Base-by-base conservation (phyloP, 2,888 invertebrate species). In the Ceraclea dissimilis region DNA sequence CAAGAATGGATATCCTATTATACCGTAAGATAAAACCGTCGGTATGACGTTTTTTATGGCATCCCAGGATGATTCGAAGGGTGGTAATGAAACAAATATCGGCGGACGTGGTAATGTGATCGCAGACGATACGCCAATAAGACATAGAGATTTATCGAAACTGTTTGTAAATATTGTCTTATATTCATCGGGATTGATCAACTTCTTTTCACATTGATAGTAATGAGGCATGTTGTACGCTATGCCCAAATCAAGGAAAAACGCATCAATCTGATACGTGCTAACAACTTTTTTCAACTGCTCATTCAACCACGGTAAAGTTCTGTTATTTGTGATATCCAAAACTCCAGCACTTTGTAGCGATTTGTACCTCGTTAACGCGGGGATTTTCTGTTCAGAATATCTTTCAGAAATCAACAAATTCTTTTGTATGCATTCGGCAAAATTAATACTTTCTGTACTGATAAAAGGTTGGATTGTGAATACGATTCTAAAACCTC, bases 401-500 rank as follows among this genome's bases (percentile, higher is more conserved):
- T 84, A 84, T 18, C 90, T 77, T 67, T 92, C 91, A n/a, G 85
- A 86, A 44, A 92, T 83, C 2, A 93, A 70, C n/a, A 91, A 68
- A 54, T 85, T 79, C 54, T 83, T 83, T 51, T 82, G 79, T 1
- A 93, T 88, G 1, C 90, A 86, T 64, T 90, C 86, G 52, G 84
- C 84, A 67, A 93, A 94, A 65, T 88, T 90, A 1, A 74, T 73
- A 62, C 93, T 92, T 65, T 92, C 90, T 0, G 92, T 90, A 52
- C 89, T 88, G 31, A 94, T 86, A 68, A 91, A 95, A 0, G 95
- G 94, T 67, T 93, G 93, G 0, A 94, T 82, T n/a, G 91, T 88
- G 63, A 95, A 84, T 0, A 88, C 89, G 13, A 95, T 86, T 66
- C 89, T 83, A 63, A 94, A 95, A 1, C 93, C 93, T 61, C 92